phyloP scores from a whole-genome alignment of 2,113 vertebrate species.

The Oncorhynchus gorbuscha region DNA sequence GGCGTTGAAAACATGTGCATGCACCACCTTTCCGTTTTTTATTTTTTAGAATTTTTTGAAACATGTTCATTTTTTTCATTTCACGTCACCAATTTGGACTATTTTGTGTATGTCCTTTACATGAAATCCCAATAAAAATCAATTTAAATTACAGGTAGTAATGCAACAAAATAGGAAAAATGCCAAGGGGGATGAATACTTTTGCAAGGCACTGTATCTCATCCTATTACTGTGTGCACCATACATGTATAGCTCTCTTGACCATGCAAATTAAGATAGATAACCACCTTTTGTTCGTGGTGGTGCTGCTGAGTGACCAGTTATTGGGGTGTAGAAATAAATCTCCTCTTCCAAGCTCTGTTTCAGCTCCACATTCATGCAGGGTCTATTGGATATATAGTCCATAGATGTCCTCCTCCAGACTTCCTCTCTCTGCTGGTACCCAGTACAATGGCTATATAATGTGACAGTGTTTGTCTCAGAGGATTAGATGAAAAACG shows the following conservation, averaged over 20 bases:
- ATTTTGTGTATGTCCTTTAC: too few relatives aligned
- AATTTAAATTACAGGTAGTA: too few relatives aligned
- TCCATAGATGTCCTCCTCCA: conserved; percentile 9
- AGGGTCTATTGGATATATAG: conserved; percentile 1
- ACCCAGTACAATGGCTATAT: conserved; percentile 34
- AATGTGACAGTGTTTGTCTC: conserved; percentile 21
- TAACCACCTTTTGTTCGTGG: not conserved
- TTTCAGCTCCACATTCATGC: not conserved
- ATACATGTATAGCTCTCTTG: not conserved
- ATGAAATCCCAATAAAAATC: too few relatives aligned
- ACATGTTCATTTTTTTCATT: too few relatives aligned
- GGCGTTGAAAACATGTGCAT: too few relatives aligned
- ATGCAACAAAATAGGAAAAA: too few relatives aligned
- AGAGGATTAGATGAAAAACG: conserved; percentile 51
- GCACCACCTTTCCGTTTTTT: too few relatives aligned
- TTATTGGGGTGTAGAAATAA: not conserved
- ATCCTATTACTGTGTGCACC: not conserved
- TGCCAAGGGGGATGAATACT: too few relatives aligned
- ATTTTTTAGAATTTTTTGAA: too few relatives aligned
- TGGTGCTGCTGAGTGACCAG: not conserved
- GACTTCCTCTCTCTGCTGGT: conserved; percentile 13
- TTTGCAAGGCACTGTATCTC: not conserved
- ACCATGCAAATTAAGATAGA: not conserved
- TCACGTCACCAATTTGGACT: too few relatives aligned
- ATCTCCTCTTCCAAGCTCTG: not conserved